Conservation (phyloP, 2,888 invertebrate genomes). For the Ptychoptera albimana region DNA sequence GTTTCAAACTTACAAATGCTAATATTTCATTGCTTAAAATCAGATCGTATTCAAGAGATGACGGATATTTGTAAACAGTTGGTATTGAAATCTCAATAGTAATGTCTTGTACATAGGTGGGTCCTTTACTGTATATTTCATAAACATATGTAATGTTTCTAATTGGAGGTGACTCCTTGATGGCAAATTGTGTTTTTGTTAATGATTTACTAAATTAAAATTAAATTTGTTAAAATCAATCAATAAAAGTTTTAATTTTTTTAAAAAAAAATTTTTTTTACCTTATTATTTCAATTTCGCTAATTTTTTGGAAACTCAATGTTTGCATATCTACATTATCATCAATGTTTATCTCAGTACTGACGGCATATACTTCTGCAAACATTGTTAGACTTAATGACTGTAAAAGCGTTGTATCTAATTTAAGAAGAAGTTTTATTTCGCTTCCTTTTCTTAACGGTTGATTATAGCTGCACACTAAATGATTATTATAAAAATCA, state of each 20-base stretch:
- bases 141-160: neutral
- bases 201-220: neutral
- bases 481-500: neutral
- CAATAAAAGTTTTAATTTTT: neutral
- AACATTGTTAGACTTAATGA: conserved; percentile 20
- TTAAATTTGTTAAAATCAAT: neutral
- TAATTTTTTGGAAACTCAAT: conserved; percentile 23
- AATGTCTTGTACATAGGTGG: too few species aligned
- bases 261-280: conserved; percentile 14
- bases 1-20: too few species aligned
- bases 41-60: too few species aligned
- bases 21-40: too few species aligned
- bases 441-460: conserved; percentile 5
- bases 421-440: neutral
- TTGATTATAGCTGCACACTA: conserved; percentile 3
- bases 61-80: too few species aligned
- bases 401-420: neutral
- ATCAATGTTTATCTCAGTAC: conserved; percentile 19
- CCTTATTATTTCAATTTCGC: conserved; percentile 28
- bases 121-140: too few species aligned
- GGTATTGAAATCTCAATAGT: too few species aligned
- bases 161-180: neutral
- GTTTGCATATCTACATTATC: conserved; percentile 20
- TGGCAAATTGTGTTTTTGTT: neutral
- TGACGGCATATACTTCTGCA: conserved; percentile 27